These are phyloP conservation scores for Scrobipalpa atriplicella DNA, from an alignment of 2,888 invertebrate genomes.

Conservation along the genomic window DNA sequence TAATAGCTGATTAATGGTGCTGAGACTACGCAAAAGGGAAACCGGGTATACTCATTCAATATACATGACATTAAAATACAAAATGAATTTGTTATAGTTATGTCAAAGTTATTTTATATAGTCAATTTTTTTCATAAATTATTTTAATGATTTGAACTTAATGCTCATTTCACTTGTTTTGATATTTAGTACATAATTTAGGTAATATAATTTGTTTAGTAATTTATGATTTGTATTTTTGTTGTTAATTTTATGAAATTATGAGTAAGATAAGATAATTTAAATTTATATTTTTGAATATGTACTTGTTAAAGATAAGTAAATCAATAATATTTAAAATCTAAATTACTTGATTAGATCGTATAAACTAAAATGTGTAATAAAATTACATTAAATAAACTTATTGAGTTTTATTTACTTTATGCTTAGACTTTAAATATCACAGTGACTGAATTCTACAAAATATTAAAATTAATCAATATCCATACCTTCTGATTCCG, in stretches of 20 bases:
- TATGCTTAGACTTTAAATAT: background rate
- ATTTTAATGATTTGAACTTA: too few relatives aligned
- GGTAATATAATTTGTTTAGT: too few relatives aligned
- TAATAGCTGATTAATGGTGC: slow-evolving; percentile 28
- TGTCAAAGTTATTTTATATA: background rate
- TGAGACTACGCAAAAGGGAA: slow-evolving; percentile 36
- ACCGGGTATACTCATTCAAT: slow-evolving; percentile 37
- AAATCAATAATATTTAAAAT: background rate
- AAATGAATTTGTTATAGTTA: background rate
- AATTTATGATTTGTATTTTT: background rate
- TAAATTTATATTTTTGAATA: background rate
- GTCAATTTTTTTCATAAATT: background rate
- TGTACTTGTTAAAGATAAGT: background rate
- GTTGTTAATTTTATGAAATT: background rate
- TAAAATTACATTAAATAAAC: background rate
- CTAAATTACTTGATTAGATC: background rate
- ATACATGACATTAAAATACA: background rate
- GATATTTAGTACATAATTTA: background rate
- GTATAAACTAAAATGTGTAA: background rate
- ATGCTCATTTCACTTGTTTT: background rate
- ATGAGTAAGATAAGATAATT: background rate
- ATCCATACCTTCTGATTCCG: slow-evolving; percentile 41
- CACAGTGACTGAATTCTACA: background rate
- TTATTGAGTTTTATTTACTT: background rate
- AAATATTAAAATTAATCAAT: slow-evolving; percentile 31